Conservation (phyloP, 2,797 vertebrate species). For the Sarcoramphus papa region DNA sequence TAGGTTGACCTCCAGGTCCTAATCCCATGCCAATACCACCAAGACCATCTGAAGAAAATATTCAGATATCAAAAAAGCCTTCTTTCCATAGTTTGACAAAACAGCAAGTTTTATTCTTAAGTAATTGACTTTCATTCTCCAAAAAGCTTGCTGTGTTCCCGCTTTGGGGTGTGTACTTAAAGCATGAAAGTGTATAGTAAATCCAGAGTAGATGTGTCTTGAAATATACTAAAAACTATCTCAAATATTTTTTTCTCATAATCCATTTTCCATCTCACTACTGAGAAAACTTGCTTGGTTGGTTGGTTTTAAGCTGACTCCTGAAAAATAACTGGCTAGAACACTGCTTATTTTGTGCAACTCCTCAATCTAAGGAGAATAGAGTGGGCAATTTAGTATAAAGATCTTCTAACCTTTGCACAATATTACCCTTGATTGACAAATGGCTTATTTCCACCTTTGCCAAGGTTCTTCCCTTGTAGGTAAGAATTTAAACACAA, state of each 20-base stretch:
- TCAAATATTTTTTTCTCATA: background rate
- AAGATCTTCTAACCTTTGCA: background rate
- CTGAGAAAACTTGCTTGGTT: slow-evolving; percentile 1
- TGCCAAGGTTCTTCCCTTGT: background rate
- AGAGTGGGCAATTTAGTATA: slow-evolving; percentile 51
- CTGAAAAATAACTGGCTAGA: slow-evolving; percentile 65
- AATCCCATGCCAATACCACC: slow-evolving; percentile 94
- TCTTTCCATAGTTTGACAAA: slow-evolving; percentile 61
- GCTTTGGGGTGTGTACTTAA: slow-evolving; percentile 24
- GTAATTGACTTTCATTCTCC: slow-evolving; percentile 47
- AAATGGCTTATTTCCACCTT: background rate
- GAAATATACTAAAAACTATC: background rate
- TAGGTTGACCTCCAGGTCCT: slow-evolving; percentile 95
- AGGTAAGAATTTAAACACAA: background rate
- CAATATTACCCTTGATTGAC: background rate
- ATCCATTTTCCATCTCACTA: background rate
- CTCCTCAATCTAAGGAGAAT: slow-evolving; percentile 1
- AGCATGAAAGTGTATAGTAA: slow-evolving; percentile 3
- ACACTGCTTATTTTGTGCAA: slow-evolving; percentile 52
- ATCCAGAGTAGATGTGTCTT: slow-evolving; percentile 30
- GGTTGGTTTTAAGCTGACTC: slow-evolving; percentile 54
- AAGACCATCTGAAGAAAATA: slow-evolving; percentile 85
- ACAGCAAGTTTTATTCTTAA: slow-evolving; percentile 61
- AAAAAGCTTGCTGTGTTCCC: slow-evolving; percentile 64
- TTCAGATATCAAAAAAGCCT: slow-evolving; percentile 56